Evolutionary conservation across 2,797 vertebrate genomes (phyloP), one percentile per base, ranked within the genome.

Genomic region (Poecilia velifera): DNA sequence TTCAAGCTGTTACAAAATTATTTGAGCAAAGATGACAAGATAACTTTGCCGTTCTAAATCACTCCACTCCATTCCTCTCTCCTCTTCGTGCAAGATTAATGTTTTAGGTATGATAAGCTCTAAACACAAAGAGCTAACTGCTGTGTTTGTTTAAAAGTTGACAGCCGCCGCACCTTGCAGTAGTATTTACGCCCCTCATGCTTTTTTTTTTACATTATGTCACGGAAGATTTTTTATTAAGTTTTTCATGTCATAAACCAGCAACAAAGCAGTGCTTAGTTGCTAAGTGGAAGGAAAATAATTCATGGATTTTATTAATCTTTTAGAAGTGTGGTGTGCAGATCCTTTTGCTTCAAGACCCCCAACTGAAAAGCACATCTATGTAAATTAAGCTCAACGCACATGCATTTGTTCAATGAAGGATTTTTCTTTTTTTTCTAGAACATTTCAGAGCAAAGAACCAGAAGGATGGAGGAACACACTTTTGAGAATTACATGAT

Each of bases 1-100:
- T 90, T 85, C 74, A 13, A 89, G 89, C 74, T 59, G 55, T 93
- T 86, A 80, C 12, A 86, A 89, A 85, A 90, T 83, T 0, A 84
- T 89, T 89, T 88, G 81, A 90, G 83, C 78, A 73, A 49, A 76
- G 79, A 59, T 45, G 53, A 59, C 36, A 31, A 2, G 57, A 71
- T 71, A 46, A 36, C 68, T 46, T n/a, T 71, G 25, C 43, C 46
- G n/a, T 28, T 45, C 43, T 49, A 47, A 66, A 46, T 76, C 46
- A 25, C 66, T 43, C 20, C 22, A 41, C 31, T 41, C 28, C 57
- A 62, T 74, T 39, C 73, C 6, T 16, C 51, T 76, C 43, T 34
- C 28, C 43, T 62, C 39, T 45, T 45, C 41, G 16, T 25, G 43
- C 62, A 47, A 34, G 46, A 46, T 47, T 10, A 59, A 66, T 36